Percentiles rank a stretch among this genome's conserved stretches.
These are phyloP conservation scores for Cygnus olor DNA, from an alignment of 2,797 vertebrate species.

Conservation along the genomic window DNA sequence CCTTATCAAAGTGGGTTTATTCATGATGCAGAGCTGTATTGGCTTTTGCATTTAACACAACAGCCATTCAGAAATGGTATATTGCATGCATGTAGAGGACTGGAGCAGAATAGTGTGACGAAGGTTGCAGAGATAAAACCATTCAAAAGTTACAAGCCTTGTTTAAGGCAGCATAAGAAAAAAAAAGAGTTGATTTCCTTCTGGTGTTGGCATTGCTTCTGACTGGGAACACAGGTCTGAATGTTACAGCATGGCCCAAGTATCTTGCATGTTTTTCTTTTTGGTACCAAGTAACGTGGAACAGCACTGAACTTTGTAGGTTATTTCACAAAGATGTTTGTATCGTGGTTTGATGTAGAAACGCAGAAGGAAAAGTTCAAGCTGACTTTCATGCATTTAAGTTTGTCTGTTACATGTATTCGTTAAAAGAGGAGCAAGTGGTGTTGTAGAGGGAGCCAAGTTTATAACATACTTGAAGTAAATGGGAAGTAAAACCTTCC, in stretches of 20 bases:
- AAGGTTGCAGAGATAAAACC: not conserved
- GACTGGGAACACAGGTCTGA: not conserved
- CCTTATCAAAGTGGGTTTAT: not conserved
- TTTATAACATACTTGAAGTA: not conserved
- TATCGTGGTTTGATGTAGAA: not conserved
- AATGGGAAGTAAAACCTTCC: not conserved
- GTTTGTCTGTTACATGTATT: not conserved
- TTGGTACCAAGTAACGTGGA: not conserved
- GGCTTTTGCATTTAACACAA: not conserved
- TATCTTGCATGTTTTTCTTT: not conserved
- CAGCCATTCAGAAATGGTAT: accelerated
- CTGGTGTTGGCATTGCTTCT: not conserved
- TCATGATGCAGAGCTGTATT: not conserved
- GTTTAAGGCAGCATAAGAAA: not conserved
- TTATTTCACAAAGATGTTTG: not conserved
- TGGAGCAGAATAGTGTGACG: not conserved
- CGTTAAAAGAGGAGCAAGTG: not conserved
- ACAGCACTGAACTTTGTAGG: not conserved
- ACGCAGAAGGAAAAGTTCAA: not conserved
- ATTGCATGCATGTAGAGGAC: not conserved
- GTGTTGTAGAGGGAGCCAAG: not conserved
- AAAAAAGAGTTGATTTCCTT: not conserved
- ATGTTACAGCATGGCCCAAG: not conserved
- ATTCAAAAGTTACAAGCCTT: not conserved
- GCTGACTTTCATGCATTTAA: not conserved